A percentile compares a stretch with the other conserved stretches of the same genome.
Evolutionary conservation across 2,113 vertebrate genomes (phyloP).

Genomic region (Alaudala cheleensis): DNA sequence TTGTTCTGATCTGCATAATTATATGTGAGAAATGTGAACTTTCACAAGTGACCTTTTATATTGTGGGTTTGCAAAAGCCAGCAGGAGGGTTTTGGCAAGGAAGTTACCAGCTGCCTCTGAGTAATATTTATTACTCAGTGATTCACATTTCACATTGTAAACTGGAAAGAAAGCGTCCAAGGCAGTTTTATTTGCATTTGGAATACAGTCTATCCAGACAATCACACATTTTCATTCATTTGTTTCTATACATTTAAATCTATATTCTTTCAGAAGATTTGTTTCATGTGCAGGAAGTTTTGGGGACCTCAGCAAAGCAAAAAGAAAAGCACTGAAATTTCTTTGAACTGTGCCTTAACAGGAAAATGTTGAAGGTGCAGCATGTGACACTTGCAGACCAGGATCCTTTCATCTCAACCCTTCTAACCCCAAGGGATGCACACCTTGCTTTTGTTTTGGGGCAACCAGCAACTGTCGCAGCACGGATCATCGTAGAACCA

Average conservation of each 20-base stretch:
- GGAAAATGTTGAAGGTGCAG: conserved; percentile 85
- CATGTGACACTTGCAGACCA: conserved; percentile 80
- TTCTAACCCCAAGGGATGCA: conserved; percentile 85
- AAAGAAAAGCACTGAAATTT: not conserved
- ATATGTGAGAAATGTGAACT: conserved; percentile 30
- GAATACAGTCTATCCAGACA: not conserved
- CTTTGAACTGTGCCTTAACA: conserved; percentile 62
- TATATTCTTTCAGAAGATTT: not conserved
- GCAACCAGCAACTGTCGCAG: conserved; percentile 81
- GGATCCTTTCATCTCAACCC: conserved; percentile 88
- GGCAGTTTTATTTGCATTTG: not conserved
- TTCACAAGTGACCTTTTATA: conserved; percentile 37
- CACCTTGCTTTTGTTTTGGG: conserved; percentile 91
- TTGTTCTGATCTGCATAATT: conserved; percentile 41
- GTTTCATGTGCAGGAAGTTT: not conserved
- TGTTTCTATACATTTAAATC: not conserved
- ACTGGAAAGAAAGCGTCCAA: not conserved
- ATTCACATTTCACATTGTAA: not conserved
- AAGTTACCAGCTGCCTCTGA: conserved; percentile 28
- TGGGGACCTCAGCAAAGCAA: not conserved
- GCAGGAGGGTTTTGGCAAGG: conserved; percentile 1
- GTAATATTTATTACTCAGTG: conserved; percentile 7
- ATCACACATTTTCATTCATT: not conserved
- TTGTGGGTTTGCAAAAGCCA: conserved; percentile 6
- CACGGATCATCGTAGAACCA: conserved; percentile 79